Evolutionary conservation across 2,888 invertebrate species (phyloP).

Genomic region (Willowsia nigromaculata): DNA sequence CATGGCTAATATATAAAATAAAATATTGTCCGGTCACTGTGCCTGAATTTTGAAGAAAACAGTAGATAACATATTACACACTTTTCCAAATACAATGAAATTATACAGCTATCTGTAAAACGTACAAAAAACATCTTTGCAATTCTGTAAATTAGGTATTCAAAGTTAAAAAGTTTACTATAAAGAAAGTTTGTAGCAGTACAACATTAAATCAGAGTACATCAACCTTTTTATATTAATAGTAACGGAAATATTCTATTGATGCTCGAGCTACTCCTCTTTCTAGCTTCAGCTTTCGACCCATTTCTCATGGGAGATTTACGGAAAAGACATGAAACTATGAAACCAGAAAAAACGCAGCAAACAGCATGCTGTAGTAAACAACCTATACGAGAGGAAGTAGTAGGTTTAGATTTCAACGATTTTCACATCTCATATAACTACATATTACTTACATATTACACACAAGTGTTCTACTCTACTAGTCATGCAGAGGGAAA

Average conservation of each 20-base stretch:
- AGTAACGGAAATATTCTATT: conserved; percentile 38
- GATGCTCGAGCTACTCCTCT: background rate
- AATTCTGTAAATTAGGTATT: conserved; percentile 43
- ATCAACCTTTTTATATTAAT: conserved; percentile 7
- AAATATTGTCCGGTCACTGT: background rate
- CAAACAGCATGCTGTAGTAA: background rate
- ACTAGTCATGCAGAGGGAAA: background rate
- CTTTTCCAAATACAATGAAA: too few species aligned
- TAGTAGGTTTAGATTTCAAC: conserved; percentile 21
- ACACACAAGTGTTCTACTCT: conserved; percentile 2
- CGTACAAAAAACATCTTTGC: background rate
- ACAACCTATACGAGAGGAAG: background rate
- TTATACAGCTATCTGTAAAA: background rate
- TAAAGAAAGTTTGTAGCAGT: background rate
- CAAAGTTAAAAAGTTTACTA: background rate
- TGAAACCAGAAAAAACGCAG: background rate
- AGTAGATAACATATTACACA: background rate
- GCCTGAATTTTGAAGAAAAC: background rate
- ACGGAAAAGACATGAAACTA: background rate
- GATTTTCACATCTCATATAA: too few species aligned
- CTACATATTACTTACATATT: conserved; percentile 58
- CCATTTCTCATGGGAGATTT: conserved; percentile 50
- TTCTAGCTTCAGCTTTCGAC: conserved; percentile 47
- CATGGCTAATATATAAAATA: too few species aligned
- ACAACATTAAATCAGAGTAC: conserved; percentile 2